A percentile compares a stretch with the other conserved stretches of the same genome.
These are phyloP conservation scores for Pachyseris speciosa DNA, from an alignment of 64 coral and sea anemone species.

Conservation along the genomic window DNA sequence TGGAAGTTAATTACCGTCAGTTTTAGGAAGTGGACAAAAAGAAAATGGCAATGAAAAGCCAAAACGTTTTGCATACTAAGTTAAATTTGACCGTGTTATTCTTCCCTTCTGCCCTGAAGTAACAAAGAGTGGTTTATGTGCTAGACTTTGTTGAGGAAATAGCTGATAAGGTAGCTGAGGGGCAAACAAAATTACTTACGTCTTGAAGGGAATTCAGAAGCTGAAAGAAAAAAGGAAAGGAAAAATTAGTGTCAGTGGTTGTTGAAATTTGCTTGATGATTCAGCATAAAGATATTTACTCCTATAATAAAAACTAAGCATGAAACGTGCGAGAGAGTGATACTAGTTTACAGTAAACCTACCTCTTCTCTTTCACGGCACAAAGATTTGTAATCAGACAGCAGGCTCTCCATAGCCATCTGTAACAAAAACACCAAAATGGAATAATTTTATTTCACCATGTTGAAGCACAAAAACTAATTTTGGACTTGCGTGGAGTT, in stretches of 20 bases:
- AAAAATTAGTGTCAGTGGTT: neutral
- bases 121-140: too few species aligned
- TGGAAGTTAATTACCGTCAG: too few species aligned
- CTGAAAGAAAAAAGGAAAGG: conserved; percentile 54
- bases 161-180: neutral
- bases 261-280: neutral
- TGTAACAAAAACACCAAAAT: neutral
- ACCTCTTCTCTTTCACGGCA: conserved; percentile 87
- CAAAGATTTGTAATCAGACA: conserved; percentile 73
- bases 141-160: too few species aligned
- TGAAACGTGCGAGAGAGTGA: neutral
- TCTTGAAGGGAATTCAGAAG: conserved; percentile 84
- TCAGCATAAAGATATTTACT: neutral
- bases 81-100: too few species aligned
- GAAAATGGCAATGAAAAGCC: too few species aligned
- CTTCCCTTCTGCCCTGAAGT: too few species aligned
- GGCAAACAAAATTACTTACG: conserved; percentile 62
- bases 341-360: neutral
- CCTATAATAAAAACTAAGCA: too few species aligned
- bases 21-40: too few species aligned
- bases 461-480: neutral
- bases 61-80: too few species aligned
- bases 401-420: conserved; percentile 75
- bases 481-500: neutral
- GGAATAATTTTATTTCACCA: neutral